Evolutionary conservation across 1,140 invertebrate genomes (phyloP).

Genomic region (Gonioctena quinquepunctata): DNA sequence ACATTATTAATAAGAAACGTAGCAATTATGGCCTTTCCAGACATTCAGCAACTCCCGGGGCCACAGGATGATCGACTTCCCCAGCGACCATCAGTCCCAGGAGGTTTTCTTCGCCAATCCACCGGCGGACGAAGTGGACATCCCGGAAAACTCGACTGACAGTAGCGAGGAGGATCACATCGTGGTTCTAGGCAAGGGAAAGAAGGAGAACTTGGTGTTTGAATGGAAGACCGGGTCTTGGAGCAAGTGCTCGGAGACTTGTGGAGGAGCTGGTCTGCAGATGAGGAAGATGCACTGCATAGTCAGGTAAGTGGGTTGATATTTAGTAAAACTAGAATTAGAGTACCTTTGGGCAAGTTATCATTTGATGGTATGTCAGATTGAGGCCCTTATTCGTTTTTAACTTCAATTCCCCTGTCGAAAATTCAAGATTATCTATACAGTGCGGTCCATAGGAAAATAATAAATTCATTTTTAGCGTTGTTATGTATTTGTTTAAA

Average conservation of each 20-base stretch:
- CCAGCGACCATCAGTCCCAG: constrained; percentile 24
- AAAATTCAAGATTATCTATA: no score
- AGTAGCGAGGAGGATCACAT: constrained; percentile 36
- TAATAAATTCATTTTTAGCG: no score
- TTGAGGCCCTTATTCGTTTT: no score
- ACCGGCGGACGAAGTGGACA: constrained; percentile 11
- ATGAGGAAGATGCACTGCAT: constrained; percentile 61
- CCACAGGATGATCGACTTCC: constrained; percentile 57
- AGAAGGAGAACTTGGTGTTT: constrained; percentile 64
- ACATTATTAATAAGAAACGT: constrained; percentile 51
- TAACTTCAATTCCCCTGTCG: no score
- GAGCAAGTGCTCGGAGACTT: constrained; percentile 85
- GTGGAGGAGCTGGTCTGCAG: constrained; percentile 77
- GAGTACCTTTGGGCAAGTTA: neutral
- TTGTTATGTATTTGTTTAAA: no score
- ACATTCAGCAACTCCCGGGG: constrained; percentile 66
- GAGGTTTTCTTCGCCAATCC: constrained; percentile 17
- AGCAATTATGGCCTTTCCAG: constrained; percentile 76
- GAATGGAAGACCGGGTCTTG: constrained; percentile 82
- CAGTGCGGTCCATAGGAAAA: no score
- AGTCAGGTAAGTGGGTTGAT: constrained; percentile 18
- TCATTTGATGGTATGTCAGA: no score
- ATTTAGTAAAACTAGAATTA: neutral
- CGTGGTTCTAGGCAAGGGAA: constrained; percentile 56
- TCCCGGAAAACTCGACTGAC: constrained; percentile 9